phyloP scores from a whole-genome alignment of 2,113 vertebrate genomes.

The Pseudorasbora parva region DNA sequence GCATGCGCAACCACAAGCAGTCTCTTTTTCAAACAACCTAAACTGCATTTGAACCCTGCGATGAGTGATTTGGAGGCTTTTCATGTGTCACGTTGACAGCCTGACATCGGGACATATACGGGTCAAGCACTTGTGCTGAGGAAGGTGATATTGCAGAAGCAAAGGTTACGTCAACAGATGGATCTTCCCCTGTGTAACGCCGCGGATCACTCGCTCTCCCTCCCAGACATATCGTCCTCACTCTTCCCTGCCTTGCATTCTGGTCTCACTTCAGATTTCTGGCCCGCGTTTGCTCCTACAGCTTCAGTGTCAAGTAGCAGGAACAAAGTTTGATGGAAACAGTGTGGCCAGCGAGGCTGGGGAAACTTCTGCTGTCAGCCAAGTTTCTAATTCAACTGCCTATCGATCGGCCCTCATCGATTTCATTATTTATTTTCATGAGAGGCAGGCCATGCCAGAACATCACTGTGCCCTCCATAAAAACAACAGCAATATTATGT shows the following conservation, averaged over 20 bases:
- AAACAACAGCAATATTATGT: conserved; percentile 6
- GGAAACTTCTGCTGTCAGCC: conserved; percentile 51
- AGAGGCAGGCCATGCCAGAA: background rate
- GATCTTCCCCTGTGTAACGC: conserved; percentile 58
- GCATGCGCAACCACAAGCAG: conserved; percentile 43
- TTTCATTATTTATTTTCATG: conserved; percentile 67
- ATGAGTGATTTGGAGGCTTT: conserved; percentile 48
- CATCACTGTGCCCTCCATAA: background rate
- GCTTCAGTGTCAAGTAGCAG: conserved; percentile 48
- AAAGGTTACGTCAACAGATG: conserved; percentile 69
- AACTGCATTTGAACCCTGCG: conserved; percentile 56
- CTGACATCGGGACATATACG: background rate
- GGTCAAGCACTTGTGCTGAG: conserved; percentile 20
- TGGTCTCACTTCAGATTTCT: conserved; percentile 20
- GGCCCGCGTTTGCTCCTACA: conserved; percentile 4
- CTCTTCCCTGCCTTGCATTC: conserved; percentile 1
- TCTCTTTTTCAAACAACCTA: conserved; percentile 47
- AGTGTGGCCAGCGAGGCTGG: conserved; percentile 20
- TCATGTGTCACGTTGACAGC: background rate
- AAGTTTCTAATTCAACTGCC: conserved; percentile 59
- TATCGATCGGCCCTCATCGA: conserved; percentile 59
- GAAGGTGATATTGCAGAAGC: conserved; percentile 1
- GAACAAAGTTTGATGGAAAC: conserved; percentile 47
- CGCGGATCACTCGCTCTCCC: conserved; percentile 10
- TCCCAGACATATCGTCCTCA: conserved; percentile 20